Conservation (phyloP, 1,140 invertebrate genomes). For the Gerris buenoi region DNA sequence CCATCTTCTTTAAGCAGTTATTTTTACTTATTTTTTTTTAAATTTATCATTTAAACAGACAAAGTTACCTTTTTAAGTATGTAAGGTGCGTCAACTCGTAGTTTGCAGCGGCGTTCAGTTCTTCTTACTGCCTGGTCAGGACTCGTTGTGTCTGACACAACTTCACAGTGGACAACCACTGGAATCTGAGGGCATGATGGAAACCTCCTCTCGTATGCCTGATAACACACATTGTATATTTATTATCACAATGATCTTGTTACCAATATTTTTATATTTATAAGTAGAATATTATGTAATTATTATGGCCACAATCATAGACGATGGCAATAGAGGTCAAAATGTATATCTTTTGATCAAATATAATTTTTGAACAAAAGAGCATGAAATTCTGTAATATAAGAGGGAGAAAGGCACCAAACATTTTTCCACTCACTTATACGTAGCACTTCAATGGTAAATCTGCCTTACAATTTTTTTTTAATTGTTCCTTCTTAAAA, state of each 20-base stretch:
- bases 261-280: neutral
- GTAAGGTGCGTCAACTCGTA: slow-evolving; percentile 90
- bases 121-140: slow-evolving; percentile 63
- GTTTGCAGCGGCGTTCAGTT: slow-evolving; percentile 77
- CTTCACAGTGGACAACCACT: slow-evolving; percentile 80
- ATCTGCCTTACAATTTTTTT: no score
- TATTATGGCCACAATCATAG: neutral
- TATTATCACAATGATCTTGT: slow-evolving; percentile 2
- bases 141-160: slow-evolving; percentile 58
- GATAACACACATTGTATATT: slow-evolving; percentile 22
- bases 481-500: no score
- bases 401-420: no score
- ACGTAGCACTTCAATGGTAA: no score
- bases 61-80: slow-evolving; percentile 73
- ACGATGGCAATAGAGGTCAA: neutral
- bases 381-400: neutral
- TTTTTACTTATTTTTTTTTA: no score
- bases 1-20: no score
- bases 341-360: neutral
- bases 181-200: slow-evolving; percentile 90
- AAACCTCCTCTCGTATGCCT: slow-evolving; percentile 89
- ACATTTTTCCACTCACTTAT: no score
- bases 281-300: neutral
- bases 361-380: neutral
- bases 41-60: neutral